phyloP scores from a whole-genome alignment of 2,888 invertebrate genomes.

The Chymomyza fuscimana region DNA sequence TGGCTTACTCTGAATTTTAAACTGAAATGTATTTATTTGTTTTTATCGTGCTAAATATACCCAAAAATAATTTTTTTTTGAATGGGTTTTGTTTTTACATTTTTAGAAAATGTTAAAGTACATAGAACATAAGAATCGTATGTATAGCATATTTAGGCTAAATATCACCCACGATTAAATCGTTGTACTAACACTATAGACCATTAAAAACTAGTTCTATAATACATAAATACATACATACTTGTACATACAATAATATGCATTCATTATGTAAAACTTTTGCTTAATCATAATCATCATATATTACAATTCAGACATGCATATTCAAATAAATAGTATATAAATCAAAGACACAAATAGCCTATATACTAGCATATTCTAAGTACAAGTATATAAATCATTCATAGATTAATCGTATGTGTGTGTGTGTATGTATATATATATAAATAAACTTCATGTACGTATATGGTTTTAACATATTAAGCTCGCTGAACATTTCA shows the following conservation, averaged over 20 bases:
- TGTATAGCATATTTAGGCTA: conserved; percentile 76
- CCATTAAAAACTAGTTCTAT: conserved; percentile 56
- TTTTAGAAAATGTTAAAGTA: conserved; percentile 74
- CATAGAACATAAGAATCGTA: conserved; percentile 67
- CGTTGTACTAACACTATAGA: conserved; percentile 72
- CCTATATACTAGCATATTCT: conserved; percentile 10
- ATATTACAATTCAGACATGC: background rate
- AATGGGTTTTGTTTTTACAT: conserved; percentile 47
- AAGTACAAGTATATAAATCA: background rate
- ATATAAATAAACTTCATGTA: conserved; percentile 27
- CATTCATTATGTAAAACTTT: conserved; percentile 42
- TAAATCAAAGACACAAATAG: conserved; percentile 7
- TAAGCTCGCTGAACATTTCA: conserved; percentile 52
- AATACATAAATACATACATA: conserved; percentile 61
- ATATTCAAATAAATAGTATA: conserved; percentile 20
- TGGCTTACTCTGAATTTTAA: conserved; percentile 11
- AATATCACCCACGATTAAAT: conserved; percentile 80
- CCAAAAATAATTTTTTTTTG: conserved; percentile 5
- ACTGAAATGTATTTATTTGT: conserved; percentile 42
- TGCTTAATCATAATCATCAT: conserved; percentile 28
- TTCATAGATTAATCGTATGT: conserved; percentile 18
- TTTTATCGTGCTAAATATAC: conserved; percentile 4
- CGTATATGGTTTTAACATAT: conserved; percentile 45
- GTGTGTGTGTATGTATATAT: conserved; percentile 12
- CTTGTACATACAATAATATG: conserved; percentile 47